Evolutionary conservation across 2,888 invertebrate species (phyloP).

Genomic region (Ichneumon xanthorius): DNA sequence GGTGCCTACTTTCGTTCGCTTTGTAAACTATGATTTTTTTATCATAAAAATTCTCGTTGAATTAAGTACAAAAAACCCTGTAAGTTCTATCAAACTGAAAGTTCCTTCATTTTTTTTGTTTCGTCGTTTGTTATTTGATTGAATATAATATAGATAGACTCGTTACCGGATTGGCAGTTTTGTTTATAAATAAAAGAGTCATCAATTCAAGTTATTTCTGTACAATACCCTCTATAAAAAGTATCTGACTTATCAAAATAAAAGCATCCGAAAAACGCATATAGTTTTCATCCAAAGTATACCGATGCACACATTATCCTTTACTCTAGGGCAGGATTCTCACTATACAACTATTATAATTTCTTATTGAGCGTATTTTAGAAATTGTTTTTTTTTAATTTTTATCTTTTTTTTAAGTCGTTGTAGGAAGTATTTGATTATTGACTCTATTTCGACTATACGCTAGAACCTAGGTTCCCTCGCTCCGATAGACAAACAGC

Average conservation of each 20-base stretch:
- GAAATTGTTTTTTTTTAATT: constrained; percentile 79
- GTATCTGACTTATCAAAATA: constrained; percentile 80
- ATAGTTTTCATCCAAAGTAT: constrained; percentile 79
- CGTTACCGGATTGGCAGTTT: constrained; percentile 17
- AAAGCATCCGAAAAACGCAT: constrained; percentile 79
- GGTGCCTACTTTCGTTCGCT: constrained; percentile 66
- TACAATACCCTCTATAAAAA: constrained; percentile 75
- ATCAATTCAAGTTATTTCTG: constrained; percentile 66
- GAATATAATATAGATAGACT: constrained; percentile 60
- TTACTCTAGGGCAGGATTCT: constrained; percentile 80
- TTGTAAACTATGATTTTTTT: constrained; percentile 55
- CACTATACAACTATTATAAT: constrained; percentile 81
- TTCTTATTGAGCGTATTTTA: constrained; percentile 83
- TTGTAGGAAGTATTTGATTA: constrained; percentile 83
- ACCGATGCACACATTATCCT: constrained; percentile 74
- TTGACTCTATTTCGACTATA: constrained; percentile 82
- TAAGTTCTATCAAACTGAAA: constrained; percentile 74
- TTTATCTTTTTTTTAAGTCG: constrained; percentile 73
- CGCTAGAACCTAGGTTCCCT: constrained; percentile 74
- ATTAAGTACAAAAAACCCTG: constrained; percentile 77
- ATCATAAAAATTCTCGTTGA: constrained; percentile 55
- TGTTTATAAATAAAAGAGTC: constrained; percentile 46
- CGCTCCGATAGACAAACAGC: constrained; percentile 40
- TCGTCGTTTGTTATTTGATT: constrained; percentile 65
- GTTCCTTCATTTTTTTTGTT: constrained; percentile 13